Evolutionary conservation across 2,888 invertebrate species (phyloP).

Genomic region (Hyposoter didymator): DNA sequence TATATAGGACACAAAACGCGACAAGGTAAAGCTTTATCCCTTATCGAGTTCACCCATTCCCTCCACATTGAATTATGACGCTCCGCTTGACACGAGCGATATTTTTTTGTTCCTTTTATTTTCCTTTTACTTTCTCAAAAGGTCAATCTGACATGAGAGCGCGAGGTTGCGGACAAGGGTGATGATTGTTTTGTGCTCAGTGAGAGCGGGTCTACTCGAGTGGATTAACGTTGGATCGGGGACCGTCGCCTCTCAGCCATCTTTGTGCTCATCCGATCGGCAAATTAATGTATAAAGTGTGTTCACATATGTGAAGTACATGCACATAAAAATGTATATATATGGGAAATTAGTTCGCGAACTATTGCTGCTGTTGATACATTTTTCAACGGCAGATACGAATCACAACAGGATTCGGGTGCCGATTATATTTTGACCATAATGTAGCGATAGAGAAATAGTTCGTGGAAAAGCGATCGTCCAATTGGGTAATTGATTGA

Average conservation of each 20-base stretch:
- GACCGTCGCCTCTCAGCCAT: slow-evolving; percentile 31
- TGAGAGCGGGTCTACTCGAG: slow-evolving; percentile 57
- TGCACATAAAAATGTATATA: not conserved
- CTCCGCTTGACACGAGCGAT: slow-evolving; percentile 49
- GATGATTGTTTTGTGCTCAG: slow-evolving; percentile 58
- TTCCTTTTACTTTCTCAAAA: slow-evolving; percentile 50
- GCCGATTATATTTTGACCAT: not conserved
- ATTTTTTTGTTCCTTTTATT: slow-evolving; percentile 28
- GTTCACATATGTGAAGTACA: not conserved
- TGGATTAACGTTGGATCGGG: slow-evolving; percentile 59
- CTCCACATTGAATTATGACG: slow-evolving; percentile 63
- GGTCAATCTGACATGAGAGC: slow-evolving; percentile 45
- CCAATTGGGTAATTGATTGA: no score
- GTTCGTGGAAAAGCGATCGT: no score
- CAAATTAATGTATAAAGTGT: slow-evolving; percentile 1
- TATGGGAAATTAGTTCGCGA: not conserved
- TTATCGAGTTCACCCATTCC: slow-evolving; percentile 52
- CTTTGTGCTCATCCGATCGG: slow-evolving; percentile 30
- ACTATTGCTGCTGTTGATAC: not conserved
- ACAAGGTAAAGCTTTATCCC: slow-evolving; percentile 10
- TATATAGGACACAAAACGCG: not conserved
- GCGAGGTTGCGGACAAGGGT: slow-evolving; percentile 41
- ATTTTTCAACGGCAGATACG: not conserved
- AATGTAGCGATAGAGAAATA: not conserved
- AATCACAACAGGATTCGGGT: not conserved